Evolutionary conservation across 1,140 invertebrate species (phyloP).

Genomic region (Medauroidea extradentata): DNA sequence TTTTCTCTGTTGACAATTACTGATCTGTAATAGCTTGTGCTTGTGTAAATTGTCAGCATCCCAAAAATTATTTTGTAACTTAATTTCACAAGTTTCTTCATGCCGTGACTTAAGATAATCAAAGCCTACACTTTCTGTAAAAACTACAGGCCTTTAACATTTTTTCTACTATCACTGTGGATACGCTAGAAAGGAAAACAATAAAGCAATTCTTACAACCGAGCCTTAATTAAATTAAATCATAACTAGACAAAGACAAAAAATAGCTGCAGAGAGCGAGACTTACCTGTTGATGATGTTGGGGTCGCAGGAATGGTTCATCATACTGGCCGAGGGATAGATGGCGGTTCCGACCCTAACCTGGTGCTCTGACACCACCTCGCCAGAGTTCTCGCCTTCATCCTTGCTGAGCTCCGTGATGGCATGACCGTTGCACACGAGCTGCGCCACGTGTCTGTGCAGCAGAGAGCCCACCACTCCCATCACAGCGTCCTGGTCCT

Average conservation of each 20-base stretch:
- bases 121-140: no score
- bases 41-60: no score
- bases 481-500: neutral
- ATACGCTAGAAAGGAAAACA: neutral
- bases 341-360: conserved; percentile 75
- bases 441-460: conserved; percentile 66
- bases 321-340: conserved; percentile 81
- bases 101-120: no score
- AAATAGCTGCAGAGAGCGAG: neutral
- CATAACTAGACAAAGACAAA: neutral
- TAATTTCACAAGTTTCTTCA: no score
- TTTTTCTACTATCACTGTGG: neutral
- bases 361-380: conserved; percentile 42
- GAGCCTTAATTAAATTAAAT: neutral
- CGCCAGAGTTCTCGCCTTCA: conserved; percentile 4
- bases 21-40: no score
- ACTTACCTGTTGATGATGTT: conserved; percentile 72
- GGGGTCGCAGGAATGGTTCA: conserved; percentile 88
- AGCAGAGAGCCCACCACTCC: conserved; percentile 45
- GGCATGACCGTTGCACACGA: conserved; percentile 76
- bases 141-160: no score
- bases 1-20: no score
- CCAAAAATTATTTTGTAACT: no score
- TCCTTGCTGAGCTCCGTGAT: conserved; percentile 50
- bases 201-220: neutral